Conservation (phyloP, 1,140 invertebrate genomes). For the Hirudo medicinalis region DNA sequence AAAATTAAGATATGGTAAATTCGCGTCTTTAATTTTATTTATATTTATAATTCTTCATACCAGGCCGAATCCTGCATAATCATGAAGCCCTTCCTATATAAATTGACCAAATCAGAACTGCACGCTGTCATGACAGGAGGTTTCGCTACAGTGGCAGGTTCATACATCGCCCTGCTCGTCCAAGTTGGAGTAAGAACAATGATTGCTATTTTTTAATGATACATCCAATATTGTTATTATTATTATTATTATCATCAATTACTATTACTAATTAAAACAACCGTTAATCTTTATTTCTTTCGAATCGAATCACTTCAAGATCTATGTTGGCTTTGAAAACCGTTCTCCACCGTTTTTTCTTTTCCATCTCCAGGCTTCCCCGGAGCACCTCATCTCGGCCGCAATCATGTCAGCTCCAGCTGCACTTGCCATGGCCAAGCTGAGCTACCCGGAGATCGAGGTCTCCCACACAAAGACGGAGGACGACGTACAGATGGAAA, state of each 20-base stretch:
- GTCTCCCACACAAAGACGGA: slow-evolving; percentile 36
- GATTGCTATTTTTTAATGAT: not conserved
- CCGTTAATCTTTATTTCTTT: too few species aligned
- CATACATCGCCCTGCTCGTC: slow-evolving; percentile 22
- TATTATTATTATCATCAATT: not conserved
- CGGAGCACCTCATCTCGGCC: slow-evolving; percentile 56
- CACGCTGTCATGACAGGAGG: slow-evolving; percentile 37
- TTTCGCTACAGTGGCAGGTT: slow-evolving; percentile 37
- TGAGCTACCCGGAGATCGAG: slow-evolving; percentile 77
- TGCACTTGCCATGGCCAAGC: slow-evolving; percentile 70
- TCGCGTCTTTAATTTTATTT: too few species aligned
- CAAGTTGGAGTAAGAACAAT: slow-evolving; percentile 20
- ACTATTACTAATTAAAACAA: too few species aligned
- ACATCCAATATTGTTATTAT: not conserved
- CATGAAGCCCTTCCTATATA: slow-evolving; percentile 31
- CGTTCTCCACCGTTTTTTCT: too few species aligned
- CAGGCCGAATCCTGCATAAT: slow-evolving; percentile 37
- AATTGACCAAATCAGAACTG: slow-evolving; percentile 36
- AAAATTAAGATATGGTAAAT: too few species aligned
- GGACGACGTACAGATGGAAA: slow-evolving; percentile 23
- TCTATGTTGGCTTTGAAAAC: too few species aligned
- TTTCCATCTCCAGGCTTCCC: slow-evolving; percentile 47
- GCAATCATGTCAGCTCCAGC: slow-evolving; percentile 89
- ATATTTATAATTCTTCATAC: not conserved
- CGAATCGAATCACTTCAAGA: too few species aligned